Evolutionary conservation across 2,888 invertebrate genomes (phyloP), one percentile per base, ranked within the genome.

Genomic region (Synanthedon tipuliformis): DNA sequence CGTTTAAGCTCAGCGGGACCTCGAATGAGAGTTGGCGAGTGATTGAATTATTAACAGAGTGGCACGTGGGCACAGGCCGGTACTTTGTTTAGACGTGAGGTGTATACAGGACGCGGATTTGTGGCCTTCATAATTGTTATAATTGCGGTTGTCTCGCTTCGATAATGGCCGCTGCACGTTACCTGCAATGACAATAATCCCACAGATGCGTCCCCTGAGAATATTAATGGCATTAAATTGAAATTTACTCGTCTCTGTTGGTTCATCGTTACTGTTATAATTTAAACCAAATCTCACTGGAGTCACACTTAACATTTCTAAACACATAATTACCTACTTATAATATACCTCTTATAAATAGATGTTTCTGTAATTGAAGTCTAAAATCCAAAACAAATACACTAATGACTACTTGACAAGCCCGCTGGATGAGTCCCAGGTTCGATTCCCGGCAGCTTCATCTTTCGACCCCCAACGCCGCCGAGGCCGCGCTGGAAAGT

Each of bases 1-100:
- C 76, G 78, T 78, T 76, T 71, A 73, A 71, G 71, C 69, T 59
- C 57, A 54, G 55, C 54, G 61, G 62, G 57, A 59, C 67, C 64
- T n/a, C 49, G 50, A 40, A 13, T 40, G 50, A 40, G 34, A 18
- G 18, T 49, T 12, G 49, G 34, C 48, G 77, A 77, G 71, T 81
- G 78, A 83, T 83, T 83, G 79, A 81, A 84, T 84, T 83, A 83
- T 83, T 81, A 75, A 78, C 75, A 71, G 76, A 69, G 68, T 70
- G 75, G 69, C 68, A 64, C 70, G 61, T 60, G 70, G 51, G 67
- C 72, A 71, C 73, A 66, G 34, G 8, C 64, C 61, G 73, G 75
- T 64, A 67, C 70, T 72, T 61, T 58, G 58, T 61, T 60, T 67
- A 63, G 67, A 81, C 79, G 80, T 82, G 81, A 77, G 73, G 59